phyloP scores from a whole-genome alignment of 2,797 vertebrate species.

The Yasuhikotakia modesta region DNA sequence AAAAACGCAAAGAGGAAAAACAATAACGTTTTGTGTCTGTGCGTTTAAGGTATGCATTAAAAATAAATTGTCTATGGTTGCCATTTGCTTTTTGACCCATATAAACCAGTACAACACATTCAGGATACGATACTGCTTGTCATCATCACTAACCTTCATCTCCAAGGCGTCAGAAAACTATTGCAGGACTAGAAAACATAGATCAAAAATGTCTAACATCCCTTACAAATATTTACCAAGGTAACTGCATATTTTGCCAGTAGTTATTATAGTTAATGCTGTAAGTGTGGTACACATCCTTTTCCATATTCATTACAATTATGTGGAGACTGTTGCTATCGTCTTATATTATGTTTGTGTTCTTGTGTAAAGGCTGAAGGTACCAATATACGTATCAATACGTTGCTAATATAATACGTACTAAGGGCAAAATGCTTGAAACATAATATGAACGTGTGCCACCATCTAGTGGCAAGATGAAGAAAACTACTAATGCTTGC shows the following conservation, averaged over 20 bases:
- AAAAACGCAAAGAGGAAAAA: not conserved
- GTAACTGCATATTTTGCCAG: not conserved
- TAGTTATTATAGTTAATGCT: too few relatives aligned
- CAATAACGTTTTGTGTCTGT: not conserved
- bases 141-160: too few relatives aligned
- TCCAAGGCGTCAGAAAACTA: too few relatives aligned
- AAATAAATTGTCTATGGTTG: not conserved
- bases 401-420: not conserved
- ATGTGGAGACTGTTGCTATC: too few relatives aligned
- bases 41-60: not conserved
- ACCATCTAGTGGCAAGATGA: conserved; percentile 52
- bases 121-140: not conserved
- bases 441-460: conserved; percentile 42
- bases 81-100: not conserved
- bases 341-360: not conserved
- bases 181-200: too few relatives aligned
- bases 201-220: too few relatives aligned
- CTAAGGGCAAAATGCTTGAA: not conserved
- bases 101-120: not conserved
- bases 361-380: too few relatives aligned
- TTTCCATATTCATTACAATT: not conserved
- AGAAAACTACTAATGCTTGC: not conserved
- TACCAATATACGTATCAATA: not conserved
- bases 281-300: not conserved
- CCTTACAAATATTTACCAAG: too few relatives aligned